A percentile compares a stretch with the other conserved stretches of the same genome.
Conservation (phyloP, 2,888 invertebrate species). For the Ctena decussata region DNA sequence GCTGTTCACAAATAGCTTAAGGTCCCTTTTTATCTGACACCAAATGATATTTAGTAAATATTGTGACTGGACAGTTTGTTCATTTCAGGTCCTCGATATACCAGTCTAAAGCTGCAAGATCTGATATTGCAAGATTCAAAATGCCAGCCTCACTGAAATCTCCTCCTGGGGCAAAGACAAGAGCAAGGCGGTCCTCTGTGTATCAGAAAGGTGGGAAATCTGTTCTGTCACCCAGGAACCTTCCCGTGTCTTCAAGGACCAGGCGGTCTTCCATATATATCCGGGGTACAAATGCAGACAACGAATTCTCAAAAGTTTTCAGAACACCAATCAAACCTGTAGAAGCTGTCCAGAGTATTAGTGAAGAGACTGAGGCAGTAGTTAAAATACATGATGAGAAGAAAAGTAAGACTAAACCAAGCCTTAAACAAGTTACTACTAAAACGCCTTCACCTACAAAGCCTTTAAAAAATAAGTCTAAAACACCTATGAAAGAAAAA, state of each 20-base stretch:
- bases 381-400: neutral
- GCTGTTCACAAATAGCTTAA: too few species aligned
- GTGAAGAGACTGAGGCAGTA: neutral
- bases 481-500: neutral
- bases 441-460: neutral
- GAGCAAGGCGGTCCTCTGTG: conserved; percentile 70
- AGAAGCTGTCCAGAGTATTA: neutral
- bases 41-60: too few species aligned
- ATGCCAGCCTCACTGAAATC: conserved; percentile 55
- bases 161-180: conserved; percentile 69
- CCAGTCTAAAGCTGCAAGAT: conserved; percentile 39
- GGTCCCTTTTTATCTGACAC: too few species aligned
- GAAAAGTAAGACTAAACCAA: neutral
- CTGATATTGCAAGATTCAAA: conserved; percentile 49
- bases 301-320: conserved; percentile 61
- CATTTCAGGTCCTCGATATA: conserved; percentile 69
- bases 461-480: neutral
- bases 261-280: conserved; percentile 56
- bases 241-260: conserved; percentile 25
- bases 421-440: neutral
- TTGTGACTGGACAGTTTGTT: neutral
- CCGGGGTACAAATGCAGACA: conserved; percentile 29
- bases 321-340: conserved; percentile 49
- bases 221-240: conserved; percentile 34
- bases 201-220: conserved; percentile 63